A percentile compares a stretch with the other conserved stretches of the same genome.
These are phyloP conservation scores for Oxyscelio sp. DNA, from an alignment of 2,888 invertebrate species.

Conservation along the genomic window DNA sequence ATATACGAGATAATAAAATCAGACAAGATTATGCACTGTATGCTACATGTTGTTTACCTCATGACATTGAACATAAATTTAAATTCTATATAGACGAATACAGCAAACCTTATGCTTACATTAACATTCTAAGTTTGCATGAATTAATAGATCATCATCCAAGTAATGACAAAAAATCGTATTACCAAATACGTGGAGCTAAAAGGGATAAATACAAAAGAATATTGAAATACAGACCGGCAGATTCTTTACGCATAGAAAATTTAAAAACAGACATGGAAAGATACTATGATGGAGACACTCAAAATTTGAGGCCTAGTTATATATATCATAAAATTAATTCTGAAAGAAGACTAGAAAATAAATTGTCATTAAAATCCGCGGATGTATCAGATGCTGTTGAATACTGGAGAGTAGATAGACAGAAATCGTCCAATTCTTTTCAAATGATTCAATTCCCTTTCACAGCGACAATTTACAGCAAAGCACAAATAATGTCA, in stretches of 20 bases:
- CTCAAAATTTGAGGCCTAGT: background rate
- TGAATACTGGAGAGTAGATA: too few species aligned
- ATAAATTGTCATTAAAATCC: conserved; percentile 9
- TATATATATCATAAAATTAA: conserved; percentile 21
- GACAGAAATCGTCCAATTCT: too few species aligned
- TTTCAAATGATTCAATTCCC: background rate
- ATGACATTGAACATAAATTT: background rate
- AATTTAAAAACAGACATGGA: background rate
- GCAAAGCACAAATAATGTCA: background rate
- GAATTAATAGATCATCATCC: too few species aligned
- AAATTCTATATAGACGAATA: background rate
- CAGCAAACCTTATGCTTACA: background rate
- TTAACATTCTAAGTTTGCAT: background rate
- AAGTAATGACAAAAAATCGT: too few species aligned
- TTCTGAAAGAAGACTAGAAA: conserved; percentile 11
- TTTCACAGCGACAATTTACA: conserved; percentile 21
- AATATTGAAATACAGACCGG: background rate
- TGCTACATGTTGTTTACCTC: background rate
- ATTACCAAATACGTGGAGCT: too few species aligned
- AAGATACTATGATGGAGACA: conserved; percentile 23
- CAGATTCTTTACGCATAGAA: background rate
- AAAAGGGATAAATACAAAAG: conserved; percentile 21
- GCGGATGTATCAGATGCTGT: conserved; percentile 60
- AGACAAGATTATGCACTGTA: background rate
- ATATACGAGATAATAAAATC: background rate